A percentile compares a stretch with the other conserved stretches of the same genome.
Evolutionary conservation across 2,888 invertebrate species (phyloP).

Genomic region (Thymelicus sylvestris): DNA sequence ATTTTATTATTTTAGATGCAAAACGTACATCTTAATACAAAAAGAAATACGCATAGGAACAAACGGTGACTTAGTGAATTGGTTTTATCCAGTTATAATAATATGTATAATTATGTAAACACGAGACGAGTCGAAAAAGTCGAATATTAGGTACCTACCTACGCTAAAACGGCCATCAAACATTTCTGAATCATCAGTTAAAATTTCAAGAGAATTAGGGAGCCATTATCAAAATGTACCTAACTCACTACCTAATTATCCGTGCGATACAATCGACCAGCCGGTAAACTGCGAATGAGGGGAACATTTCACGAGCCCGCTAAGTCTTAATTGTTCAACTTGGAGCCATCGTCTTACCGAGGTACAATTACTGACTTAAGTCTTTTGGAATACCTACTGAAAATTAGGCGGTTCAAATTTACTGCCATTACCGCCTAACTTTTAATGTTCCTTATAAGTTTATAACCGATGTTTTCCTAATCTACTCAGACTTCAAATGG

Average conservation of each 20-base stretch:
- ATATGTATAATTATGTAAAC: no score
- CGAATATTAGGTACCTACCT: no score
- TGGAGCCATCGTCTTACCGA: constrained; percentile 56
- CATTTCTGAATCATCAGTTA: not conserved
- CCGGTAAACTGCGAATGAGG: constrained; percentile 54
- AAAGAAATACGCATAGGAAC: no score
- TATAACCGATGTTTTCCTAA: constrained; percentile 28
- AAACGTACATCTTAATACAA: no score
- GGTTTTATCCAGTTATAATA: no score
- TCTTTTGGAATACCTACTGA: constrained; percentile 39
- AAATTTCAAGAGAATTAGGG: constrained; percentile 8
- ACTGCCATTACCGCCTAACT: constrained; percentile 28
- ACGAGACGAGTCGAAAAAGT: no score
- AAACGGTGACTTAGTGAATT: no score
- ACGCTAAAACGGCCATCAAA: not conserved
- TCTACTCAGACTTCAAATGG: constrained; percentile 7
- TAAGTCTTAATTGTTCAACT: constrained; percentile 67
- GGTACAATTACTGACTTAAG: constrained; percentile 52
- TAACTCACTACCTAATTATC: constrained; percentile 16
- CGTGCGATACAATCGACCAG: constrained; percentile 52
- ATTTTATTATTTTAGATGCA: no score
- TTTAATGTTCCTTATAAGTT: constrained; percentile 18
- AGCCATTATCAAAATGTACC: constrained; percentile 18
- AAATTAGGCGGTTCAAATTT: constrained; percentile 42
- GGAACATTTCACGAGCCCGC: constrained; percentile 61